Percentiles rank a stretch among this genome's conserved stretches.
These are phyloP conservation scores for Gymnoscopelus microlampas DNA, from an alignment of 2,797 vertebrate genomes.

Conservation along the genomic window DNA sequence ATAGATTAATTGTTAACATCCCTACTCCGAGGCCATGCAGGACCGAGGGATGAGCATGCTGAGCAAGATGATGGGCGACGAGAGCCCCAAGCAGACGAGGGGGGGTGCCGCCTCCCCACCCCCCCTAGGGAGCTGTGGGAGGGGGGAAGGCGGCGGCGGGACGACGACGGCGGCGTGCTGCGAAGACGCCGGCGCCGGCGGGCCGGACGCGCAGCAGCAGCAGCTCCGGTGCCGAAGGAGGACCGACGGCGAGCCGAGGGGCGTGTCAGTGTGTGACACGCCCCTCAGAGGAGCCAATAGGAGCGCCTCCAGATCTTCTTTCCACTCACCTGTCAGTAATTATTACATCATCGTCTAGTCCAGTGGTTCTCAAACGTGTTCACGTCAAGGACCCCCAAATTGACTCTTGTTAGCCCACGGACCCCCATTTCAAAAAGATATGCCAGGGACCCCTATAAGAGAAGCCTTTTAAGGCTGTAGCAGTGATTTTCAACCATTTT, in stretches of 20 bases:
- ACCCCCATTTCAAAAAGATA: too few relatives aligned
- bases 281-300: conserved; percentile 52
- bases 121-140: conserved; percentile 43
- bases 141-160: conserved; percentile 30
- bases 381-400: too few relatives aligned
- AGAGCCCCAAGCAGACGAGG: conserved; percentile 74
- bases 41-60: conserved; percentile 85
- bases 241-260: conserved; percentile 47
- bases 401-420: too few relatives aligned
- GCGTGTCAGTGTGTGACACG: conserved; percentile 43
- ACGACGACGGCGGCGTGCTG: not conserved
- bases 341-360: too few relatives aligned
- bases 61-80: conserved; percentile 89
- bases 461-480: too few relatives aligned
- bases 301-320: conserved; percentile 39
- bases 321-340: too few relatives aligned
- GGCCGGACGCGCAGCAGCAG: conserved; percentile 45
- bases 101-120: conserved; percentile 13
- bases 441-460: too few relatives aligned
- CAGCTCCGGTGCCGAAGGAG: conserved; percentile 54
- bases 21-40: conserved; percentile 72
- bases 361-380: too few relatives aligned
- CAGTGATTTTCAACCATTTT: too few relatives aligned
- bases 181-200: conserved; percentile 11
- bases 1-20: too few relatives aligned